Conservation (phyloP, 2,113 vertebrate species). For the Egretta garzetta region DNA sequence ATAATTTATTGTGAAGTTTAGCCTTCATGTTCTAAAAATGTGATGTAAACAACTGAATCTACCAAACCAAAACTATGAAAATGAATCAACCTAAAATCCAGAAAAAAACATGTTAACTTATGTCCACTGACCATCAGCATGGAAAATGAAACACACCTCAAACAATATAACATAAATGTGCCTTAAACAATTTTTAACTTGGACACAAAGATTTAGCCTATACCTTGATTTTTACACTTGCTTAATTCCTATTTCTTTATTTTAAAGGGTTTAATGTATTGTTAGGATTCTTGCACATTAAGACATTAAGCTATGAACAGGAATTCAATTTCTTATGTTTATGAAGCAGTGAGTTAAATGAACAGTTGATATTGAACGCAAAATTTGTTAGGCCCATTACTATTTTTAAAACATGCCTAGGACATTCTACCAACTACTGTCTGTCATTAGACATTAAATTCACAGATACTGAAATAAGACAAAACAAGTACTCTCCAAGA, state of each 20-base stretch:
- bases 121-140: neutral
- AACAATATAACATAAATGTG: neutral
- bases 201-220: fast-evolving
- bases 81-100: neutral
- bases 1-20: neutral
- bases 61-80: neutral
- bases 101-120: neutral
- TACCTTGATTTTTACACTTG: neutral
- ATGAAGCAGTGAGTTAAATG: neutral
- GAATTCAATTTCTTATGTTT: neutral
- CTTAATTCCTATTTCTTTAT: neutral
- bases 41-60: neutral
- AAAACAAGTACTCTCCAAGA: neutral
- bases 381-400: neutral
- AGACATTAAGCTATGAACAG: neutral
- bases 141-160: neutral
- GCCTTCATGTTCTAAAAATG: fast-evolving
- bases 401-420: neutral
- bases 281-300: neutral
- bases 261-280: neutral
- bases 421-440: neutral
- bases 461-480: neutral
- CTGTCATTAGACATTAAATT: neutral
- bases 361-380: neutral
- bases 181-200: neutral